Conservation (phyloP, 2,797 vertebrate genomes). For the Eupleurogrammus muticus region DNA sequence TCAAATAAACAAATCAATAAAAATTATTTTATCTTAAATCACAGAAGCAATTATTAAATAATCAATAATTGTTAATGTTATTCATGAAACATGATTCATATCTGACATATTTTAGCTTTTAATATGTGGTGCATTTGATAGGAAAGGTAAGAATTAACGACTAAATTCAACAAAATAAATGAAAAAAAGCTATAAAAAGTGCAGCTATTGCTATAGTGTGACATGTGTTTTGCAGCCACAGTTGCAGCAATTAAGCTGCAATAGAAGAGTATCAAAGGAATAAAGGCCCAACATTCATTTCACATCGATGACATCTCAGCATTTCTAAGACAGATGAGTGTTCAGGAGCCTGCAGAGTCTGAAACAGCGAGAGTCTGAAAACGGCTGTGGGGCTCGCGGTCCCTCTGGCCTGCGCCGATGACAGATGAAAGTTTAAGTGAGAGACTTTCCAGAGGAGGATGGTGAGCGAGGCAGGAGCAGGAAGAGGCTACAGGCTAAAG, state of each 20-base stretch:
- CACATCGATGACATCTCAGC: neutral
- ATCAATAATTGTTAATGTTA: neutral
- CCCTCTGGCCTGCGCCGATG: constrained; percentile 6
- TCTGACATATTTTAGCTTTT: neutral
- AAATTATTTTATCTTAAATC: neutral
- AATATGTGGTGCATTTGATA: neutral
- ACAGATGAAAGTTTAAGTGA: constrained; percentile 55
- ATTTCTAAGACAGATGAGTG: constrained; percentile 14
- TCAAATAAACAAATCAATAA: neutral
- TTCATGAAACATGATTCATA: neutral
- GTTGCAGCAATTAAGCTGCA: neutral
- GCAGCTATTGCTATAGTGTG: neutral
- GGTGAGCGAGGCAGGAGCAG: constrained; percentile 34
- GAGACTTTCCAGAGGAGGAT: constrained; percentile 53
- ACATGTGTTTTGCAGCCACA: neutral
- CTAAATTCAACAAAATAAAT: neutral
- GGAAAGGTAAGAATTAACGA: neutral
- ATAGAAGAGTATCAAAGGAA: neutral
- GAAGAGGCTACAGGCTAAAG: constrained; percentile 49
- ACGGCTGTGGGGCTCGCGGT: constrained; percentile 26
- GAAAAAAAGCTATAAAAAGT: neutral
- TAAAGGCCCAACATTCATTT: neutral
- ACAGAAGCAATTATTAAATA: neutral
- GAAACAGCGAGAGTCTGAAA: constrained; percentile 15
- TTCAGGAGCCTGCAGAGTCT: constrained; percentile 6